Conservation (phyloP, 2,888 invertebrate species). For the Caenorhabditis uteleia region DNA sequence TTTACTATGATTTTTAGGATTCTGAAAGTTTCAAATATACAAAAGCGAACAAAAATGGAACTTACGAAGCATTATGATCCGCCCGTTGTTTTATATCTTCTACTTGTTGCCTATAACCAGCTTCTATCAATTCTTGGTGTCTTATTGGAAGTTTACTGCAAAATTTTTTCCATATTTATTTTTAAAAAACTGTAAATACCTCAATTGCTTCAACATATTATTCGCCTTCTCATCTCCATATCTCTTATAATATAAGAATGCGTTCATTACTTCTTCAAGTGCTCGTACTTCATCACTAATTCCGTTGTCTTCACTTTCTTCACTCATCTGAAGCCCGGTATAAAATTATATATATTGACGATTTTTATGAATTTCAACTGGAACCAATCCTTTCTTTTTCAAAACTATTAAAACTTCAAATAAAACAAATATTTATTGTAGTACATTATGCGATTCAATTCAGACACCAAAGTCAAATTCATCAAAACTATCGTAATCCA, state of each 20-base stretch:
- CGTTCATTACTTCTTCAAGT: constrained; percentile 58
- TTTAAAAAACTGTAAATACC: constrained; percentile 9
- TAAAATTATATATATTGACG: no score
- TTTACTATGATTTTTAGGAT: constrained; percentile 34
- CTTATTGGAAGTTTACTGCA: constrained; percentile 45
- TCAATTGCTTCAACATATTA: constrained; percentile 24
- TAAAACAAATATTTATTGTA: no score
- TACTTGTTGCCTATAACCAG: constrained; percentile 31
- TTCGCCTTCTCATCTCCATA: constrained; percentile 45
- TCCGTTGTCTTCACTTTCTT: neutral
- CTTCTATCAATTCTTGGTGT: constrained; percentile 40
- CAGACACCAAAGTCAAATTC: constrained; percentile 37
- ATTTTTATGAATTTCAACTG: no score
- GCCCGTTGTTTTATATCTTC: constrained; percentile 22
- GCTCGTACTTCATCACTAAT: constrained; percentile 43
- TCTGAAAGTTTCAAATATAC: constrained; percentile 10
- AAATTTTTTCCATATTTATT: constrained; percentile 2
- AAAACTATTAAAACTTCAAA: no score
- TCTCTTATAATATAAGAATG: constrained; percentile 54
- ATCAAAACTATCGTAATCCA: constrained; percentile 22
- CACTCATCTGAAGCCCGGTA: no score
- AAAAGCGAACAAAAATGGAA: constrained; percentile 6
- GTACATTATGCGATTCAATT: neutral
- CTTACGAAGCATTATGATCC: constrained; percentile 47
- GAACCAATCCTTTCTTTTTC: no score